Percentiles rank a stretch among this genome's conserved stretches.
phyloP scores from a whole-genome alignment of 2,888 invertebrate species.

The Sialis lutaria region DNA sequence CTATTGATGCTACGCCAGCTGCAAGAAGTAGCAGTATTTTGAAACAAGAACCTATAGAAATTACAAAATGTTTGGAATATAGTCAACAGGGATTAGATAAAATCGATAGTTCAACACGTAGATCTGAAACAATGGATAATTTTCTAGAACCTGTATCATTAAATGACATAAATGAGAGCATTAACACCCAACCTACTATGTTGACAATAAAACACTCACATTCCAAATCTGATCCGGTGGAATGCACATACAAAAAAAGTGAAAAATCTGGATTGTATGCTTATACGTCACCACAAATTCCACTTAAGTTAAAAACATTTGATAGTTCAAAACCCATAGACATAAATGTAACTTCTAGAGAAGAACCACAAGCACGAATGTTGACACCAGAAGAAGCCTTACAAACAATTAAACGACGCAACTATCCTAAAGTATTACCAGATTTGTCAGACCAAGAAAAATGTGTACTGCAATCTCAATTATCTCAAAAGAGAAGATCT shows the following conservation, averaged over 20 bases:
- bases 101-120: conserved; percentile 17
- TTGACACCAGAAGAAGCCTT: conserved; percentile 51
- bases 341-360: conserved; percentile 60
- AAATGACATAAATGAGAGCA: conserved; percentile 5
- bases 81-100: conserved; percentile 15
- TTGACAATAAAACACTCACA: conserved; percentile 43
- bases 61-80: conserved; percentile 43
- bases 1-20: conserved; percentile 61
- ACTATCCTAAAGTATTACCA: conserved; percentile 75
- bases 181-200: conserved; percentile 12
- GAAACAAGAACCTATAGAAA: conserved; percentile 59
- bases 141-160: conserved; percentile 15
- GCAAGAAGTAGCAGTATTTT: conserved; percentile 54
- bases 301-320: conserved; percentile 22
- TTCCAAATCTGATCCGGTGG: conserved; percentile 50
- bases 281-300: conserved; percentile 10
- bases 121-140: conserved; percentile 29
- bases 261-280: conserved; percentile 2
- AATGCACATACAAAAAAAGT: conserved; percentile 32
- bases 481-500: conserved; percentile 34
- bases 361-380: conserved; percentile 28
- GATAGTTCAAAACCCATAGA: conserved; percentile 25
- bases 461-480: conserved; percentile 18
- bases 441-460: conserved; percentile 37
- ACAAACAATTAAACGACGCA: conserved; percentile 53